A percentile compares a stretch with the other conserved stretches of the same genome.
phyloP scores from a whole-genome alignment of 1,140 invertebrate genomes.

The Drosophila ficusphila region DNA sequence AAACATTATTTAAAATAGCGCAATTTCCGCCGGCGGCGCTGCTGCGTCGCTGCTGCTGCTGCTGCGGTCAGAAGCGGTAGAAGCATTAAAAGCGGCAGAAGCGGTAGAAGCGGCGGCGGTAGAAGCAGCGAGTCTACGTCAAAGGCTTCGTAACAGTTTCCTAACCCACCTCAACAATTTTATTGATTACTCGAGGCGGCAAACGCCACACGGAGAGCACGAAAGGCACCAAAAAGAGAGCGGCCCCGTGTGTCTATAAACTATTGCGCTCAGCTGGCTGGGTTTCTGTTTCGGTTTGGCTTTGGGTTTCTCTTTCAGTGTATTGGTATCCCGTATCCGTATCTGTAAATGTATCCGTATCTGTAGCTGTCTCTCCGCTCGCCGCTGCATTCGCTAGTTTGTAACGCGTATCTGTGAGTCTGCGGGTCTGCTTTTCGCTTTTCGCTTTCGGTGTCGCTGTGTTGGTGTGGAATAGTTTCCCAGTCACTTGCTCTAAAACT shows the following conservation, averaged over 20 bases:
- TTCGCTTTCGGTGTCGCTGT: neutral
- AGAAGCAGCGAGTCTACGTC: conserved; percentile 35
- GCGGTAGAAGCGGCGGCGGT: conserved; percentile 11
- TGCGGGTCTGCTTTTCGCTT: no score
- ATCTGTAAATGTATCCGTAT: conserved; percentile 5
- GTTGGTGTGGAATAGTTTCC: conserved; percentile 71
- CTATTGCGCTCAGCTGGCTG: conserved; percentile 59
- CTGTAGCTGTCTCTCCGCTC: conserved; percentile 21
- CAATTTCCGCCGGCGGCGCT: conserved; percentile 72
- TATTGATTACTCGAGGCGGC: conserved; percentile 84
- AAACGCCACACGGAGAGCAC: conserved; percentile 39
- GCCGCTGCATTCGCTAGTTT: conserved; percentile 58
- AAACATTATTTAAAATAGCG: conserved; percentile 84
- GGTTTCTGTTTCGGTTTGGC: no score
- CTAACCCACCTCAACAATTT: conserved; percentile 84
- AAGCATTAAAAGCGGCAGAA: conserved; percentile 14
- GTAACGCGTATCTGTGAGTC: conserved; percentile 18
- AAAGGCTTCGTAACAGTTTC: conserved; percentile 83
- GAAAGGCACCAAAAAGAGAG: conserved; percentile 37
- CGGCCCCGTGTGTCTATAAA: conserved; percentile 45
- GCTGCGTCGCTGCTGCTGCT: conserved; percentile 17
- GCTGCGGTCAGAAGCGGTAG: conserved; percentile 10
- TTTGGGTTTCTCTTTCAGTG: conserved; percentile 28
- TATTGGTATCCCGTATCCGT: neutral
- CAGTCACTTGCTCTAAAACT: conserved; percentile 69